phyloP scores from a whole-genome alignment of 2,888 invertebrate species.

The Himalopsyche anomala region DNA sequence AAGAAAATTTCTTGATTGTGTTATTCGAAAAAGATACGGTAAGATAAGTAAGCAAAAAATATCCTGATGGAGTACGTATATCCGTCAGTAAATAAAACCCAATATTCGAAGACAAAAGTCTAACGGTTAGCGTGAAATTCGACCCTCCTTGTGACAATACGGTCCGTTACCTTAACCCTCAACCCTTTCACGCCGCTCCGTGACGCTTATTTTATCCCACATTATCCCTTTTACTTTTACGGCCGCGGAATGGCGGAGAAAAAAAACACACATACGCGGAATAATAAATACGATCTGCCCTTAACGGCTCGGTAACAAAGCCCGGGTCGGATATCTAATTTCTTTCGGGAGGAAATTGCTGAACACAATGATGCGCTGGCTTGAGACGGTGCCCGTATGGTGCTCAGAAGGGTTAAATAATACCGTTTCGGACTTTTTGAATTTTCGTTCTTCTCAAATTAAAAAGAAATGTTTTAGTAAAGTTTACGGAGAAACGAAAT shows the following conservation, averaged over 20 bases:
- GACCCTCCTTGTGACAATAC: conserved; percentile 50
- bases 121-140: conserved; percentile 46
- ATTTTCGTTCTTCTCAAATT: background rate
- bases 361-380: conserved; percentile 62
- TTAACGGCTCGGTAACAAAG: conserved; percentile 64
- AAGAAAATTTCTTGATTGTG: background rate
- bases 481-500: too few species aligned
- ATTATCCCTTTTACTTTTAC: conserved; percentile 52
- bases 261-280: conserved; percentile 50
- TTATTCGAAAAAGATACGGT: background rate
- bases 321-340: conserved; percentile 64
- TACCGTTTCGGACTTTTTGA: background rate
- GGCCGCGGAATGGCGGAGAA: conserved; percentile 46
- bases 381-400: conserved; percentile 56
- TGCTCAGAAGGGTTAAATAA: conserved; percentile 55
- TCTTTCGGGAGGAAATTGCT: conserved; percentile 65
- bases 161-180: conserved; percentile 55
- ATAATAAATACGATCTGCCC: conserved; percentile 58
- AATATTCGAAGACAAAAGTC: conserved; percentile 50
- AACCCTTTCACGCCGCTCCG: conserved; percentile 61
- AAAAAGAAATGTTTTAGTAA: too few species aligned
- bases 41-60: background rate
- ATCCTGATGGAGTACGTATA: conserved; percentile 10
- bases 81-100: conserved; percentile 28
- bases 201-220: conserved; percentile 61